Percentiles rank a stretch among this genome's conserved stretches.
These are phyloP conservation scores for Scotopteryx bipunctaria DNA, from an alignment of 2,888 invertebrate genomes.

Conservation along the genomic window DNA sequence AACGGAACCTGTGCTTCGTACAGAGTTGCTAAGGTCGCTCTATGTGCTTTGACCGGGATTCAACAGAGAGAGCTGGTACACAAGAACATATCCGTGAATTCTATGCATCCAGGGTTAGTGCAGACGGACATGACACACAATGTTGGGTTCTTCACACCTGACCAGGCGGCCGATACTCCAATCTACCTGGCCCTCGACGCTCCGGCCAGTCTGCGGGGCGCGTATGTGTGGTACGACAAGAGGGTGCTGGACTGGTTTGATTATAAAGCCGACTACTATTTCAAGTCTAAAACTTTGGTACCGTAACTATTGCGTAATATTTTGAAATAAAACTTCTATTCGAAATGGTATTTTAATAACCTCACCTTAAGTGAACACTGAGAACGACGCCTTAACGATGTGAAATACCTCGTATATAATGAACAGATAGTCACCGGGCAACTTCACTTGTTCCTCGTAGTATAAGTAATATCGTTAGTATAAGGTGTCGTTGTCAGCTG, in stretches of 20 bases:
- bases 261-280: slow-evolving; percentile 57
- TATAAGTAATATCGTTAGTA: no score
- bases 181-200: slow-evolving; percentile 80
- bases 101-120: slow-evolving; percentile 89
- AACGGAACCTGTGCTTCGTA: slow-evolving; percentile 86
- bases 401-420: no score
- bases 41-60: slow-evolving; percentile 86
- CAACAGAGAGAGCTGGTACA: slow-evolving; percentile 84
- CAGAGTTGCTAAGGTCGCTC: slow-evolving; percentile 87
- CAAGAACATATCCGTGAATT: slow-evolving; percentile 83
- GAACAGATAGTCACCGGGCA: no score
- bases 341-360: no score
- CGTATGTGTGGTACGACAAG: slow-evolving; percentile 85
- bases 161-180: slow-evolving; percentile 82
- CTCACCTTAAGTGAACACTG: no score
- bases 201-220: slow-evolving; percentile 80
- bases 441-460: no score
- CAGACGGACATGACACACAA: slow-evolving; percentile 89
- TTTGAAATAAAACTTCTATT: no score
- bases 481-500: no score
- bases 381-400: no score
- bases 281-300: slow-evolving; percentile 48
- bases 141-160: slow-evolving; percentile 81
- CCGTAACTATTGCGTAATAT: no score
- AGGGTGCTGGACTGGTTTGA: slow-evolving; percentile 83